Evolutionary conservation across 2,888 invertebrate genomes (phyloP).

Genomic region (Eupithecia insigniata): DNA sequence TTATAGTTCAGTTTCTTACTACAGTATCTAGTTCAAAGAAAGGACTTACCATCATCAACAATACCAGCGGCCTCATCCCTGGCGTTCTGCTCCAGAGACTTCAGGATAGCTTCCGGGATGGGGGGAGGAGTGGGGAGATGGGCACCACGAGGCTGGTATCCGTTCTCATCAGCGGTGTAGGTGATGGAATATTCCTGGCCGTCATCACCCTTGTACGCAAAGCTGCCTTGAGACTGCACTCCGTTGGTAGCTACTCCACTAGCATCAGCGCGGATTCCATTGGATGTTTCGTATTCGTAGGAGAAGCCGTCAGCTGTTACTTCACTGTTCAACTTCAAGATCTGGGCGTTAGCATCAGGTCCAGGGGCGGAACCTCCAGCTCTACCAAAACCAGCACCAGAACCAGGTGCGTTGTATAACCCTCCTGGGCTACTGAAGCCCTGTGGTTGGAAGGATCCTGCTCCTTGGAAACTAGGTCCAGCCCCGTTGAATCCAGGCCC

Average conservation of each 20-base stretch:
- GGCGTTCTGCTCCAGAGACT: conserved; percentile 79
- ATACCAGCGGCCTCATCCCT: conserved; percentile 81
- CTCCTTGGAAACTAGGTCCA: conserved; percentile 25
- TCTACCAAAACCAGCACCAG: conserved; percentile 28
- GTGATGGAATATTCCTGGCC: conserved; percentile 80
- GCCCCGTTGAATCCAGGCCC: conserved; percentile 59
- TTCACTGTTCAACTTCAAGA: conserved; percentile 73
- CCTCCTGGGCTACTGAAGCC: conserved; percentile 45
- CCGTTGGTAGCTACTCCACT: conserved; percentile 77
- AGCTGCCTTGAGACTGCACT: conserved; percentile 79
- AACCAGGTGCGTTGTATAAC: conserved; percentile 25
- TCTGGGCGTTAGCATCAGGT: conserved; percentile 73
- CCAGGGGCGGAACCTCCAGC: conserved; percentile 49
- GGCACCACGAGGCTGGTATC: conserved; percentile 76
- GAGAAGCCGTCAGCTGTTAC: conserved; percentile 78
- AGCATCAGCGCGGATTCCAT: conserved; percentile 79
- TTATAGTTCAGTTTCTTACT: background rate
- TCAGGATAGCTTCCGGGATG: conserved; percentile 79
- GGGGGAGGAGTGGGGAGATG: conserved; percentile 80
- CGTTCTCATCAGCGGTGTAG: conserved; percentile 81
- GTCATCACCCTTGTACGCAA: conserved; percentile 79
- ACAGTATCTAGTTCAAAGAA: background rate
- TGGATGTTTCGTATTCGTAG: conserved; percentile 79
- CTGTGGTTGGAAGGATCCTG: background rate
- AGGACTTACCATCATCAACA: conserved; percentile 77